Base-by-base conservation (phyloP, 1,140 invertebrate species). In the Hylaeus volcanicus region DNA sequence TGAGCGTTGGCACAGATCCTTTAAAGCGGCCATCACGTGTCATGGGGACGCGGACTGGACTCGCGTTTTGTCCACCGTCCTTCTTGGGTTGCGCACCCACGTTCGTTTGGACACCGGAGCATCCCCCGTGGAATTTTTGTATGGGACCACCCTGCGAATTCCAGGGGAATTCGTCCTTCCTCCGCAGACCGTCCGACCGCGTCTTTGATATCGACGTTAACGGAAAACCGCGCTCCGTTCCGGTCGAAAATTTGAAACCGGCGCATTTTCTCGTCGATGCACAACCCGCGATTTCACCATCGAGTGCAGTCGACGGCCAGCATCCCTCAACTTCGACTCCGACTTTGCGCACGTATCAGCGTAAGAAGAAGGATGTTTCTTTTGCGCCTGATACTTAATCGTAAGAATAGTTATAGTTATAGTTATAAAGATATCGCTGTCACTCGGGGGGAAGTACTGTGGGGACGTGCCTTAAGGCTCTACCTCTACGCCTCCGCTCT, bases 21-120 rank as follows among this genome's bases (percentile, higher is more conserved):
- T 94, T 0, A 93, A 94, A 77, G 63, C 79, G 3, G 82, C 92
- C 1, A 51, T 93, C 5, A 89, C 83, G 86, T 89, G 88, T 61
- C 89, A 90, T 63, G 48, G 77, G 3, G 81, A 74, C 1, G 70
- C 58, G 12, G 43, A 74, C 4, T 94, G 93, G 92, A 78, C 81
- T 4, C 79, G 89, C n/a, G 58, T 56, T 2, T 82, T 92, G 6
- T 90, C 90, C 0, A 77, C 85, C 1, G 82, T 92, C 14, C 75
- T 92, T 2, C 72, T 91, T 5, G 89, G 87, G n/a, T 70, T 91
- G 6, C 5, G 86, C 4, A 55, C 83, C 0, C 71, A 68, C 12
- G 15, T 88, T 5, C 91, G 92, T 55, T 86, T 90, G 3, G 66
- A 69, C 72, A 43, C 86, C 0, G 74, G 84, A 1, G 69, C 80